Conservation (phyloP, 2,113 vertebrate species). For the Phalacrocorax aristotelis region DNA sequence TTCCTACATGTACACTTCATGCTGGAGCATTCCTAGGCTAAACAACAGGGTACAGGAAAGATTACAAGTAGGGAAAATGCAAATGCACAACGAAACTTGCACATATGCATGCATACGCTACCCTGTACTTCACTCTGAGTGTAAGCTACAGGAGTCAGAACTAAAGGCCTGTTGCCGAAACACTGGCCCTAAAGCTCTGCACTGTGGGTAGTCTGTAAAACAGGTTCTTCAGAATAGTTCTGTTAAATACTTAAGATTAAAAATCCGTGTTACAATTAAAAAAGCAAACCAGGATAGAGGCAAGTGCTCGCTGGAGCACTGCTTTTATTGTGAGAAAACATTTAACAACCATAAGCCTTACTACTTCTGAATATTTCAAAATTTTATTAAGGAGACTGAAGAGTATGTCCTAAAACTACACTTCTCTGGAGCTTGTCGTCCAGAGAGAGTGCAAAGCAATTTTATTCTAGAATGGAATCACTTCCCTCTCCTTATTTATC, state of each 20-base stretch:
- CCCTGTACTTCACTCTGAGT: neutral
- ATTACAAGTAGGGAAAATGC: neutral
- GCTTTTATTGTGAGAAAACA: neutral
- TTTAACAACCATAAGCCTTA: neutral
- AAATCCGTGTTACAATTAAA: neutral
- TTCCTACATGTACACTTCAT: neutral
- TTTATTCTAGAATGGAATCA: neutral
- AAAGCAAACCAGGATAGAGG: neutral
- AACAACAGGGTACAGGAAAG: neutral
- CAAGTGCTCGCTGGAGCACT: neutral
- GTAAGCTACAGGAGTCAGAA: neutral
- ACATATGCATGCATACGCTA: neutral
- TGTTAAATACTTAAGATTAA: neutral
- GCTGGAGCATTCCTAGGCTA: neutral
- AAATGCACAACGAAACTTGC: neutral
- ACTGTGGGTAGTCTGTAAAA: neutral
- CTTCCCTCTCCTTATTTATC: neutral
- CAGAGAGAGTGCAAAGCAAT: neutral
- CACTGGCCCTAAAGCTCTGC: neutral
- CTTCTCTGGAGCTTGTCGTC: neutral
- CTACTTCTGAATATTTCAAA: neutral
- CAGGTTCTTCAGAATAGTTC: neutral
- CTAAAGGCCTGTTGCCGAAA: neutral
- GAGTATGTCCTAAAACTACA: neutral
- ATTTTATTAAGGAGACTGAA: neutral